Conservation (phyloP, 2,797 vertebrate genomes). For the Chelmon rostratus region DNA sequence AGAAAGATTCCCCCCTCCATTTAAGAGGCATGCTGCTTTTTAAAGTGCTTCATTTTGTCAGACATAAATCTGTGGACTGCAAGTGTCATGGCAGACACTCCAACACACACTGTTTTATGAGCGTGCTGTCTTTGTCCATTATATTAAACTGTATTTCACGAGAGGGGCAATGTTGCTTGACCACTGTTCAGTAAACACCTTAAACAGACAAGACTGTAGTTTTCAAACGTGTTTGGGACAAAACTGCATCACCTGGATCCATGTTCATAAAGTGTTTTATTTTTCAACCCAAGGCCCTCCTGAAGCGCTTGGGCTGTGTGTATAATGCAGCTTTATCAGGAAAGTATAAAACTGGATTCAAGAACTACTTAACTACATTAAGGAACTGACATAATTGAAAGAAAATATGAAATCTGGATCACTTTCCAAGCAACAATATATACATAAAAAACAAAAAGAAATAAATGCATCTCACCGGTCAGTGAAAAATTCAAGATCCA, state of each 20-base stretch:
- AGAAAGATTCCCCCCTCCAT: slow-evolving; percentile 13
- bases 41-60: slow-evolving; percentile 43
- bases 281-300: not conserved
- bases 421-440: not conserved
- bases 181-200: slow-evolving; percentile 14
- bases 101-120: slow-evolving; percentile 42
- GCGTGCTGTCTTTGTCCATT: slow-evolving; percentile 35
- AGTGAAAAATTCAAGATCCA: too few relatives aligned
- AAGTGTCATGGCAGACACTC: slow-evolving; percentile 19
- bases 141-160: slow-evolving; percentile 32
- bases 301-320: not conserved
- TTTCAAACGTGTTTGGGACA: slow-evolving; percentile 10
- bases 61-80: slow-evolving; percentile 34
- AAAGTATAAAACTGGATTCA: too few relatives aligned
- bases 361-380: too few relatives aligned
- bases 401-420: too few relatives aligned
- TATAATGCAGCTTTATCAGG: not conserved
- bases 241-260: not conserved
- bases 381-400: too few relatives aligned
- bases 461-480: too few relatives aligned
- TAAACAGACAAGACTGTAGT: not conserved
- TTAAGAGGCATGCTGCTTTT: slow-evolving; percentile 40
- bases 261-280: not conserved
- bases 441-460: not conserved
- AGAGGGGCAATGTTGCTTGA: slow-evolving; percentile 51